Evolutionary conservation across 2,888 invertebrate genomes (phyloP).

Genomic region (Noctua comes): DNA sequence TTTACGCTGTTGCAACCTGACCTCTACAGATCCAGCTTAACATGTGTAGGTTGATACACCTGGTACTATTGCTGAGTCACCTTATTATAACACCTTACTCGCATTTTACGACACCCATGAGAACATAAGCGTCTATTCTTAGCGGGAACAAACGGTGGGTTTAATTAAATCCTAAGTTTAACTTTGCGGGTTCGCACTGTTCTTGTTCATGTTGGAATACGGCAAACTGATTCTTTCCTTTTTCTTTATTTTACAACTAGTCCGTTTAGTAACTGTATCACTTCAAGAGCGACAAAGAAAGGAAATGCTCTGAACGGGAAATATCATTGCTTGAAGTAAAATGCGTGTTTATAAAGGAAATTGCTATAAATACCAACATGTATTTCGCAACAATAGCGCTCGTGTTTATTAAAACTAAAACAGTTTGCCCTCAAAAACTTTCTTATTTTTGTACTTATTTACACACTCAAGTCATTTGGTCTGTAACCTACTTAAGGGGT

Average conservation of each 20-base stretch:
- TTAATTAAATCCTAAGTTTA: constrained; percentile 36
- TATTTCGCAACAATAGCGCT: constrained; percentile 11
- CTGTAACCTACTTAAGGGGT: constrained; percentile 75
- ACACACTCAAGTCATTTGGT: constrained; percentile 45
- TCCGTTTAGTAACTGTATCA: neutral
- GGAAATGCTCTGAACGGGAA: neutral
- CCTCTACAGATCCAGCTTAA: constrained; percentile 3
- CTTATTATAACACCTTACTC: constrained; percentile 34
- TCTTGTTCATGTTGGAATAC: constrained; percentile 1
- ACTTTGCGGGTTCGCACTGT: neutral
- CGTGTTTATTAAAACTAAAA: constrained; percentile 24
- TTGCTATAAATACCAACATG: constrained; percentile 11
- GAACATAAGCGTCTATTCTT: constrained; percentile 30
- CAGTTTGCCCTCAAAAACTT: constrained; percentile 39
- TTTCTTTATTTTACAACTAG: neutral
- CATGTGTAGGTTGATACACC: neutral
- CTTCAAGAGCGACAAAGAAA: neutral
- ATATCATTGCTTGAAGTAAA: neutral
- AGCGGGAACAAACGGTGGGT: neutral
- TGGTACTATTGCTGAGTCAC: constrained; percentile 26
- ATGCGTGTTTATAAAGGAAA: neutral
- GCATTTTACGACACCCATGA: constrained; percentile 14
- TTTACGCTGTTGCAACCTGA: constrained; percentile 20
- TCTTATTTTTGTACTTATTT: constrained; percentile 51
- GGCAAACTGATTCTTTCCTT: neutral